Evolutionary conservation across 2,797 vertebrate species (phyloP).

Genomic region (Hapalemur alaotrensis): DNA sequence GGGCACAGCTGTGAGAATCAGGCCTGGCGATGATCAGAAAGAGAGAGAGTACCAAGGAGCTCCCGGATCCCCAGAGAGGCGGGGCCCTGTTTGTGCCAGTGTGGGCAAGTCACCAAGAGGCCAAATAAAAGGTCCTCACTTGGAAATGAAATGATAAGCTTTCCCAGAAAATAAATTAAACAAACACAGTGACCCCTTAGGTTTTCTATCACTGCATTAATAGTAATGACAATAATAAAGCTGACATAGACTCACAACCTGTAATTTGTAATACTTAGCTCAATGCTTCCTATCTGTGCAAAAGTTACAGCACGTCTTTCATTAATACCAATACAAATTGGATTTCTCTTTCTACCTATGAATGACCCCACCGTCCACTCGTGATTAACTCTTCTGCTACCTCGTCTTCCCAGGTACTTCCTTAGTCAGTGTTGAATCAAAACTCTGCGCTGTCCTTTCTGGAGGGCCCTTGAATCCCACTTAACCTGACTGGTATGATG

Average conservation of each 20-base stretch:
- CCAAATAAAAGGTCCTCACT: conserved; percentile 37
- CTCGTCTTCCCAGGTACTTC: conserved; percentile 21
- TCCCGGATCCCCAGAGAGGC: background rate
- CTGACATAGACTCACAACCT: conserved; percentile 68
- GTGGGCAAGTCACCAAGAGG: conserved; percentile 44
- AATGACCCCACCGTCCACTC: conserved; percentile 22
- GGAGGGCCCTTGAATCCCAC: conserved; percentile 57
- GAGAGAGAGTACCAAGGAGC: background rate
- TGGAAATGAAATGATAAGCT: conserved; percentile 58
- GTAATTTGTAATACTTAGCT: conserved; percentile 72
- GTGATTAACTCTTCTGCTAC: conserved; percentile 59
- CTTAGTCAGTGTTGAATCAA: background rate
- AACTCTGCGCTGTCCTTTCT: conserved; percentile 50
- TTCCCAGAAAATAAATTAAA: conserved; percentile 68
- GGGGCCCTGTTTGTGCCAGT: background rate
- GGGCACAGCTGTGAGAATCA: background rate
- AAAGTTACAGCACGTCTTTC: conserved; percentile 61
- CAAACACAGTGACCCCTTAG: conserved; percentile 68
- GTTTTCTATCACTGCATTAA: conserved; percentile 68
- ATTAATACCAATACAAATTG: conserved; percentile 42
- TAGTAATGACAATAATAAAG: conserved; percentile 77
- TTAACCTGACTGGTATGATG: conserved; percentile 61
- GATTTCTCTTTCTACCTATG: conserved; percentile 46
- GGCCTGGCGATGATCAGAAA: background rate
- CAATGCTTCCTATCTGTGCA: conserved; percentile 20